phyloP scores from a whole-genome alignment of 1,140 invertebrate genomes.

The Drosophila quadrilineata region DNA sequence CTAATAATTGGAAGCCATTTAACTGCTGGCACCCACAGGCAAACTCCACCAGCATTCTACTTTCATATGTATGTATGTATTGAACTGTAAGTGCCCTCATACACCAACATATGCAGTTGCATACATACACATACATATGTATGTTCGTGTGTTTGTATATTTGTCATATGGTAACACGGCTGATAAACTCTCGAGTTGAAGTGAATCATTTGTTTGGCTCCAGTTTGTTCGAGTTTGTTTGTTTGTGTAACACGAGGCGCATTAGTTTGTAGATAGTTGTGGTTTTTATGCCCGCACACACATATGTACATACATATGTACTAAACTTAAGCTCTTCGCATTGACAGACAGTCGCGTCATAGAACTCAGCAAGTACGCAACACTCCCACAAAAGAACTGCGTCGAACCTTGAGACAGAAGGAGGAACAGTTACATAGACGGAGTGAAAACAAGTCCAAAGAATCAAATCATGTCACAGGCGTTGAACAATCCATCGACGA shows the following conservation, averaged over 20 bases:
- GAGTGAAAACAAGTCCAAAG: constrained; percentile 16
- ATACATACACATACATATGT: neutral
- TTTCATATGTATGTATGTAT: neutral
- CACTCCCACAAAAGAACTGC: constrained; percentile 19
- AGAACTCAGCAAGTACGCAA: constrained; percentile 22
- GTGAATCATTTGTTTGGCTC: constrained; percentile 76
- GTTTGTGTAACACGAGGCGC: constrained; percentile 42
- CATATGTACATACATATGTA: neutral
- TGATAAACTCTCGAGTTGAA: constrained; percentile 39
- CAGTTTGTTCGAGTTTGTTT: constrained; percentile 42
- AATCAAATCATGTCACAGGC: constrained; percentile 66
- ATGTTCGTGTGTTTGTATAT: constrained; percentile 4
- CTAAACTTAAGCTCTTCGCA: constrained; percentile 38
- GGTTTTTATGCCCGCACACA: constrained; percentile 49
- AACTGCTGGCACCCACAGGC: constrained; percentile 22
- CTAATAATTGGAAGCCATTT: constrained; percentile 55
- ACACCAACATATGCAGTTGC: constrained; percentile 1
- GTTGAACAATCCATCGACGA: constrained; percentile 58
- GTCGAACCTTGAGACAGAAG: neutral
- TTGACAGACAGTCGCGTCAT: constrained; percentile 47
- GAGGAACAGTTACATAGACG: constrained; percentile 2
- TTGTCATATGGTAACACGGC: constrained; percentile 38
- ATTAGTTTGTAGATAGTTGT: constrained; percentile 46
- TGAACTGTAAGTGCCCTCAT: constrained; percentile 9
- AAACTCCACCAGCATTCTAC: constrained; percentile 6